Conservation (phyloP, 2,888 invertebrate genomes). For the Cabera pusaria region DNA sequence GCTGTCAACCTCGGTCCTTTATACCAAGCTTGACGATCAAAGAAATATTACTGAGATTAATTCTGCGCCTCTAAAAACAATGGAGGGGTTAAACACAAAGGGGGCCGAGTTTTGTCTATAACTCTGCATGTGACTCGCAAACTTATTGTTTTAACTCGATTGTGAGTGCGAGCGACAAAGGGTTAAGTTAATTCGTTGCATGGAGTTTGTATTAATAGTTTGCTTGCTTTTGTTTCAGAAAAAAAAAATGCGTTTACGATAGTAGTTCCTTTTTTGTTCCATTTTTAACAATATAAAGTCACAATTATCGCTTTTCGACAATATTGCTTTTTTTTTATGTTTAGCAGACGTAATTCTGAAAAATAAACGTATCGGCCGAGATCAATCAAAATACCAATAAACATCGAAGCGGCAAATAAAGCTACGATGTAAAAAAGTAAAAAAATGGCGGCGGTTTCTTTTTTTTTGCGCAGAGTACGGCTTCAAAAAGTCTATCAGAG, state of each 20-base stretch:
- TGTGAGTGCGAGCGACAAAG: slow-evolving; percentile 70
- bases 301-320: no score
- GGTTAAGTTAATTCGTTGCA: slow-evolving; percentile 63
- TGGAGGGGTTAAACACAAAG: slow-evolving; percentile 71
- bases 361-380: slow-evolving; percentile 17
- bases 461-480: slow-evolving; percentile 55
- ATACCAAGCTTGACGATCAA: slow-evolving; percentile 70
- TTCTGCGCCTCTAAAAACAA: slow-evolving; percentile 72
- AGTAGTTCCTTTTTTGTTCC: no score
- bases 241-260: no score
- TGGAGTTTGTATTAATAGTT: slow-evolving; percentile 29
- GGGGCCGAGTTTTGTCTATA: slow-evolving; percentile 68
- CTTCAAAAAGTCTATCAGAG: slow-evolving; percentile 74
- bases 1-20: slow-evolving; percentile 66
- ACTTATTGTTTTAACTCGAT: slow-evolving; percentile 70
- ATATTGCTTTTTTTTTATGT: no score
- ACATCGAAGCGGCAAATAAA: slow-evolving; percentile 40
- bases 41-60: slow-evolving; percentile 80
- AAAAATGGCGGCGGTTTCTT: slow-evolving; percentile 57
- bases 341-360: no score
- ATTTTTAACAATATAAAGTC: no score
- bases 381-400: slow-evolving; percentile 47
- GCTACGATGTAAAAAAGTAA: slow-evolving; percentile 40
- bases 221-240: slow-evolving; percentile 37
- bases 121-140: slow-evolving; percentile 79